Conservation (phyloP, 2,797 vertebrate species). For the Rhinogobio ventralis region DNA sequence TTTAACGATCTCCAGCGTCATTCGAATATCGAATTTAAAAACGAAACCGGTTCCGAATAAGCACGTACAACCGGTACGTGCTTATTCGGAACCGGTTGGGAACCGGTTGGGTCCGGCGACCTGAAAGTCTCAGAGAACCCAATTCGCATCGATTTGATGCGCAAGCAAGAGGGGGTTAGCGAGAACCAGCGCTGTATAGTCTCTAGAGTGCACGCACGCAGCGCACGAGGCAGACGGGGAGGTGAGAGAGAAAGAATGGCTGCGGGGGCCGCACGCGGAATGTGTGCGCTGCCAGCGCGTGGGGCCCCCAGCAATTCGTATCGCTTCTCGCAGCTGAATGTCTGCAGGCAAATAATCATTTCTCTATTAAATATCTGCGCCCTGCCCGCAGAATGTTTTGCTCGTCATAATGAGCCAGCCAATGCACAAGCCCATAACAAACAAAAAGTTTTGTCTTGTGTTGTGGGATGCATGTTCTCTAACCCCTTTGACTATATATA, state of each 20-base stretch:
- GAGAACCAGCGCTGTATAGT: constrained; percentile 26
- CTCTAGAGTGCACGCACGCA: constrained; percentile 41
- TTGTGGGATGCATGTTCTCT: neutral
- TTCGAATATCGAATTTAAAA: neutral
- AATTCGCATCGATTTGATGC: constrained; percentile 25
- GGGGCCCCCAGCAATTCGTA: constrained; percentile 23
- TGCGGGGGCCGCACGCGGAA: constrained; percentile 36
- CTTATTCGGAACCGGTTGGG: too few species aligned
- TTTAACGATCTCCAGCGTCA: neutral
- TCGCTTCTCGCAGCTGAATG: constrained; percentile 46
- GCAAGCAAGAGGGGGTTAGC: neutral
- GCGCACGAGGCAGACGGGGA: constrained; percentile 24
- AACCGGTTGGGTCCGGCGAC: neutral
- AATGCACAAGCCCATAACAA: neutral
- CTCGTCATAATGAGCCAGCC: neutral
- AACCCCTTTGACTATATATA: neutral
- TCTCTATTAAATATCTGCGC: constrained; percentile 10
- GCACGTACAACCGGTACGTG: too few species aligned
- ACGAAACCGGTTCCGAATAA: neutral
- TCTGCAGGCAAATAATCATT: constrained; percentile 34
- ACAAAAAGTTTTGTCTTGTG: neutral
- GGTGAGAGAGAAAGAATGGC: constrained; percentile 20
- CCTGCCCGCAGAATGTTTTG: neutral
- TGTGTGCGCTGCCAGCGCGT: constrained; percentile 14
- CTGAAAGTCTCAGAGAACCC: neutral